phyloP scores from a whole-genome alignment of 2,797 vertebrate genomes.

The Delichon dasypus region DNA sequence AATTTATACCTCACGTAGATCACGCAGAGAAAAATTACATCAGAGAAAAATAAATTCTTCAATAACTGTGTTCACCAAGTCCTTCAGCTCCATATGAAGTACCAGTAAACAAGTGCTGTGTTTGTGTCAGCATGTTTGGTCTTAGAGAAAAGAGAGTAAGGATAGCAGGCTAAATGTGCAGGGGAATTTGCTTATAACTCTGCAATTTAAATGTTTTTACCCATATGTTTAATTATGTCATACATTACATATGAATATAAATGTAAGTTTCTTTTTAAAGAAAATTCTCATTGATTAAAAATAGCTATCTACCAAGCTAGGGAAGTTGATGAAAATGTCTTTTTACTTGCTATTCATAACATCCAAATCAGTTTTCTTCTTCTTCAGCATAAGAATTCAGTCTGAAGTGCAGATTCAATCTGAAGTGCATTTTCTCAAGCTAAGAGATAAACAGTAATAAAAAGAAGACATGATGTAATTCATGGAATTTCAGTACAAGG shows the following conservation, averaged over 20 bases:
- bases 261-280: background rate
- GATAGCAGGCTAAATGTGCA: background rate
- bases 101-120: background rate
- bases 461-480: conserved; percentile 11
- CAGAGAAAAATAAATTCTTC: background rate
- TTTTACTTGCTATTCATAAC: background rate
- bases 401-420: conserved; percentile 10
- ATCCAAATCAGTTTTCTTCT: background rate
- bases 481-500: background rate
- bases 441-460: conserved; percentile 8
- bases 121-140: background rate
- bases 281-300: background rate
- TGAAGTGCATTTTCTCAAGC: background rate
- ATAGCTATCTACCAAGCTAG: background rate
- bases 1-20: background rate
- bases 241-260: background rate
- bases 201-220: background rate
- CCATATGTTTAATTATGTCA: background rate
- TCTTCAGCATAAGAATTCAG: background rate
- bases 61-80: background rate
- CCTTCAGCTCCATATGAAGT: background rate
- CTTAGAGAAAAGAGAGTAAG: background rate
- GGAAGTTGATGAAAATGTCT: background rate
- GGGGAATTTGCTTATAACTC: background rate
- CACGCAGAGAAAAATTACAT: background rate